Percentiles rank a stretch among this genome's conserved stretches.
Evolutionary conservation across 1,140 invertebrate genomes (phyloP).

Genomic region (Zaprionus nigranus): DNA sequence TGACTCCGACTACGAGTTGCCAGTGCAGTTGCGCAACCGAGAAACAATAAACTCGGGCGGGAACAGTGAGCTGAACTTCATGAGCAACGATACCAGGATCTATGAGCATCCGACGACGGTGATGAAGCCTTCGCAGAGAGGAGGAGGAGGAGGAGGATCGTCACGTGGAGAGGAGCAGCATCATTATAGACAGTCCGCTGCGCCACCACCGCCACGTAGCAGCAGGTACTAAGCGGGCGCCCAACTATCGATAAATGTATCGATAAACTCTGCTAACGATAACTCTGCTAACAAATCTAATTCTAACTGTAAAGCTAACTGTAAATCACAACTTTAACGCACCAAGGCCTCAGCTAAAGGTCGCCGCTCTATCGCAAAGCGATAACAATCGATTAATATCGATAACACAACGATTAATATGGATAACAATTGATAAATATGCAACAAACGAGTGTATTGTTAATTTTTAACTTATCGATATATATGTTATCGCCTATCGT

Average conservation of each 20-base stretch:
- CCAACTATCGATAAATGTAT: background rate
- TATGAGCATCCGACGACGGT: constrained; percentile 78
- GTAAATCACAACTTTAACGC: background rate
- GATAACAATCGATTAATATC: background rate
- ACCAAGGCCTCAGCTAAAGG: background rate
- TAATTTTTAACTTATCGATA: background rate
- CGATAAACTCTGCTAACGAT: constrained; percentile 3
- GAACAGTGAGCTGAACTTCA: constrained; percentile 80
- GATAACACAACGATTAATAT: background rate
- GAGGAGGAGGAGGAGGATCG: background rate
- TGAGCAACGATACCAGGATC: constrained; percentile 78
- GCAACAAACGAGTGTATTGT: no score
- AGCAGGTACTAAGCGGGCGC: constrained; percentile 71
- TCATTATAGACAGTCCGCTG: constrained; percentile 53
- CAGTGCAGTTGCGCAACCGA: constrained; percentile 63
- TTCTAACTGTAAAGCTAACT: background rate
- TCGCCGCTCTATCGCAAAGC: background rate
- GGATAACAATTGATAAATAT: background rate
- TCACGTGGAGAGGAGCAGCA: constrained; percentile 56
- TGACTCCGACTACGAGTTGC: constrained; percentile 69
- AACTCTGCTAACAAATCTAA: background rate
- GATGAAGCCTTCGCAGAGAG: constrained; percentile 59
- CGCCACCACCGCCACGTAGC: constrained; percentile 50
- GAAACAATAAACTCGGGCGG: constrained; percentile 80
- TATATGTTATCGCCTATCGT: background rate